Evolutionary conservation across 2,888 invertebrate genomes (phyloP).

Genomic region (Allolobophora icterica): DNA sequence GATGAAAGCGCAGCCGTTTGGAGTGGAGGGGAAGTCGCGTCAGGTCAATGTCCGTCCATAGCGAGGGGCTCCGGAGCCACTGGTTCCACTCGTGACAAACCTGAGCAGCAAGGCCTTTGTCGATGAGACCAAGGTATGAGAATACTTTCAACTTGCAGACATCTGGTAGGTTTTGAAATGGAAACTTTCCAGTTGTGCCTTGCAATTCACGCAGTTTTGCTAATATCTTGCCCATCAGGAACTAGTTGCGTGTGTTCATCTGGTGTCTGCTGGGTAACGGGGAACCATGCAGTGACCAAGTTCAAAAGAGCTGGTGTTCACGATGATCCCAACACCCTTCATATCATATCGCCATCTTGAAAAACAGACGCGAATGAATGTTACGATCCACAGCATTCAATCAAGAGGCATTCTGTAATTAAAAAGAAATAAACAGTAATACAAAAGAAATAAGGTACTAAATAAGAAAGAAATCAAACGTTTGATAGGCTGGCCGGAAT

Average conservation of each 20-base stretch:
- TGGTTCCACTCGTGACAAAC: slow-evolving; percentile 57
- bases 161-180: slow-evolving; percentile 56
- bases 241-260: not conserved
- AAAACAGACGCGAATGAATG: not conserved
- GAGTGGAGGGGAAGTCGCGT: slow-evolving; percentile 56
- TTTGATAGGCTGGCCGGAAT: too few species aligned
- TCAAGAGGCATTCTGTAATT: not conserved
- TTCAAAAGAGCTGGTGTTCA: slow-evolving; percentile 11
- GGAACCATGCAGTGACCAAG: not conserved
- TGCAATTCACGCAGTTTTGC: slow-evolving; percentile 28
- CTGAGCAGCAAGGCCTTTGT: slow-evolving; percentile 55
- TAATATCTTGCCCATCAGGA: slow-evolving; percentile 34
- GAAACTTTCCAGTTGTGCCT: slow-evolving; percentile 48
- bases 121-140: slow-evolving; percentile 54
- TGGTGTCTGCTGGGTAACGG: not conserved
- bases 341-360: not conserved
- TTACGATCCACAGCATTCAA: not conserved
- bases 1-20: slow-evolving; percentile 48
- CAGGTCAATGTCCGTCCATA: slow-evolving; percentile 59
- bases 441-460: not conserved
- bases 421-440: not conserved
- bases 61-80: slow-evolving; percentile 52
- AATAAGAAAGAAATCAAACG: too few species aligned
- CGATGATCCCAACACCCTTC: not conserved
- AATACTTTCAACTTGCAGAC: slow-evolving; percentile 61